Base-by-base conservation (phyloP, 2,113 vertebrate genomes). In the Chamaea fasciata region DNA sequence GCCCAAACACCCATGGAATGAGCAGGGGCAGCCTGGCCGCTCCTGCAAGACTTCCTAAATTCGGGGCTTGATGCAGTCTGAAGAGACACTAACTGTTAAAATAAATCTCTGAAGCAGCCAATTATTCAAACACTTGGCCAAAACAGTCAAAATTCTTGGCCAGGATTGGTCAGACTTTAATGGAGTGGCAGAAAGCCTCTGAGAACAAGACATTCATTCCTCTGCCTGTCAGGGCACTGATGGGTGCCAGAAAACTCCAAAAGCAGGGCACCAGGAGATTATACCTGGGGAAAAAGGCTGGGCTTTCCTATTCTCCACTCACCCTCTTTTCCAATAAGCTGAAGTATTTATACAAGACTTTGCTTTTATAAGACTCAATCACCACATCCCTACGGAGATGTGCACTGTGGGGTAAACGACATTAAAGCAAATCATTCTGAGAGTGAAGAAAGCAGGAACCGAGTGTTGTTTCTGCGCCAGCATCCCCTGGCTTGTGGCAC, bases 351-450 rank as follows among this genome's bases (percentile, higher is more conserved):
- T n/a, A n/a, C n/a, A n/a, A n/a, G n/a, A n/a, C n/a, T n/a, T n/a
- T n/a, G n/a, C n/a, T n/a, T n/a, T n/a, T n/a, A 5, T 17, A 44
- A 37, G 11, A 27, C 4, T 19, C 8, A 33, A 56, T 18, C 8
- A 3, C 1, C 31, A 10, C 4, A 20, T 19, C 70, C 64, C 84
- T 44, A 41, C 28, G 35, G 63, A 20, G 65, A 30, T 2, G 12
- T 0, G 5, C 31, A 11, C 47, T n/a, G 39, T 2, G 21, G 33
- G 37, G 22, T 19, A 15, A 49, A 8, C 47, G 2, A 10, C 1
- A 39, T 18, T 33, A 31, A 57, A 81, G 27, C 33, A 59, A 64
- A 21, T 14, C 8, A 52, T 23, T 31, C 13, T 7, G 49, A 28
- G 71, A 46, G 57, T 0, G 2, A 47, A 33, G 2, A 26, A 22